A percentile compares a stretch with the other conserved stretches of the same genome.
Evolutionary conservation across 2,888 invertebrate species (phyloP).

Genomic region (Oxystoma pomonae): DNA sequence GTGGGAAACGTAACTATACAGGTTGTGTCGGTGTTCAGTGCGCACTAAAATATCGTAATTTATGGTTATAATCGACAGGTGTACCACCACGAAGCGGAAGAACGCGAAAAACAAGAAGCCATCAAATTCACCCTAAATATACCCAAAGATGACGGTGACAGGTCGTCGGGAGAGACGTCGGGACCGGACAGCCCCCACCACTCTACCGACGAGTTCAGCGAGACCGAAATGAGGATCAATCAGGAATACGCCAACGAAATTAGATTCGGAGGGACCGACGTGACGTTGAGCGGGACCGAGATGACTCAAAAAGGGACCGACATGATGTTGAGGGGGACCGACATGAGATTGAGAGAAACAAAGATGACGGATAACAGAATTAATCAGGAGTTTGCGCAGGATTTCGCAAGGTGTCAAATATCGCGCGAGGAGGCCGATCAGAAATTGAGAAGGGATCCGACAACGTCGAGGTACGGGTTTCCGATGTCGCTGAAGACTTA

Average conservation of each 20-base stretch:
- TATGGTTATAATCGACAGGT: too few species aligned
- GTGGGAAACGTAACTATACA: too few species aligned
- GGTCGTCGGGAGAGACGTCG: slow-evolving; percentile 81
- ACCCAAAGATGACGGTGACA: slow-evolving; percentile 52
- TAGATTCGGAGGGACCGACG: not conserved
- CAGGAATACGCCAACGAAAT: slow-evolving; percentile 40
- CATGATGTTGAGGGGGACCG: not conserved
- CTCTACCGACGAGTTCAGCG: slow-evolving; percentile 69
- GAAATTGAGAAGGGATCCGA: slow-evolving; percentile 29
- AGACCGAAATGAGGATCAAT: slow-evolving; percentile 54
- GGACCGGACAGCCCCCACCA: slow-evolving; percentile 82
- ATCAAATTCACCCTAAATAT: slow-evolving; percentile 19
- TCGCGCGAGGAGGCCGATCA: slow-evolving; percentile 39
- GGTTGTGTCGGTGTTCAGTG: too few species aligned
- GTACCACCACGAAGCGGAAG: slow-evolving; percentile 4
- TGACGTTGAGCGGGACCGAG: not conserved
- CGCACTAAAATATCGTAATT: too few species aligned
- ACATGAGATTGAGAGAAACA: too few species aligned
- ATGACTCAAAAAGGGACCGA: not conserved
- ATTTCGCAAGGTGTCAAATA: slow-evolving; percentile 39
- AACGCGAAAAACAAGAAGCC: slow-evolving; percentile 9
- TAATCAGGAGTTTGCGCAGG: not conserved
- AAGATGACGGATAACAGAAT: not conserved
- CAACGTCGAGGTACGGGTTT: slow-evolving; percentile 12
- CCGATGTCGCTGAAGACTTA: not conserved